phyloP scores from a whole-genome alignment of 92 coral and sea anemone genomes.

The Hydrozoanthus gracilis region DNA sequence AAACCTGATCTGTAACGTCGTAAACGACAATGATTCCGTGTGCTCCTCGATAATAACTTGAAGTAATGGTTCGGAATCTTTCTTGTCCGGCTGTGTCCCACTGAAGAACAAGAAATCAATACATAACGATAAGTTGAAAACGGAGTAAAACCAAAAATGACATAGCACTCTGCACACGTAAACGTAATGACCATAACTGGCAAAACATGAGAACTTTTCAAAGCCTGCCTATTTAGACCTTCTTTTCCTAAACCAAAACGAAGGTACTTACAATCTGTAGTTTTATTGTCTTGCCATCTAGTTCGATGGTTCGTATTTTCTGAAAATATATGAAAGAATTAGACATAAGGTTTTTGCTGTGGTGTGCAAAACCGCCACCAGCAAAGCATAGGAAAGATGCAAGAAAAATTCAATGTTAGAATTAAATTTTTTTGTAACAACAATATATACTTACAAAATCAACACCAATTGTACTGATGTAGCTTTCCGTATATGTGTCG shows the following conservation, averaged over 20 bases:
- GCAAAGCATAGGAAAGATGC: background rate
- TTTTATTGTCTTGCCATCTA: slow-evolving; percentile 99
- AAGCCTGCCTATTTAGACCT: background rate
- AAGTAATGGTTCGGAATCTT: slow-evolving; percentile 95
- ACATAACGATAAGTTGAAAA: slow-evolving; percentile 44
- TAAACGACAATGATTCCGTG: slow-evolving; percentile 98
- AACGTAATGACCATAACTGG: slow-evolving; percentile 31
- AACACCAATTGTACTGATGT: slow-evolving; percentile 99
- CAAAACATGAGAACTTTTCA: slow-evolving; percentile 5
- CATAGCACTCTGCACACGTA: slow-evolving; percentile 47
- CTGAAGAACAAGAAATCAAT: slow-evolving; percentile 60
- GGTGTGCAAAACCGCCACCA: background rate
- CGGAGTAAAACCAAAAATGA: slow-evolving; percentile 50
- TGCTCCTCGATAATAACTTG: slow-evolving; percentile 98
- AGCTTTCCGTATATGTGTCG: slow-evolving; percentile 98
- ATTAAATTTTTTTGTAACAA: slow-evolving; percentile 16
- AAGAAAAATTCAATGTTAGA: slow-evolving; percentile 33
- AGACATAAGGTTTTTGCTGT: background rate
- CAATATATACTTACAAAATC: slow-evolving; percentile 90
- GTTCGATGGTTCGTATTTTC: slow-evolving; percentile 99
- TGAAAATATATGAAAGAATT: slow-evolving; percentile 44
- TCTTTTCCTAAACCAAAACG: background rate
- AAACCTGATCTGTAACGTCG: slow-evolving; percentile 99
- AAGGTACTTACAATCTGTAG: slow-evolving; percentile 93
- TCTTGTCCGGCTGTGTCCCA: slow-evolving; percentile 99